Conservation (phyloP, 1,140 invertebrate genomes). For the Campoletis sonorensis region DNA sequence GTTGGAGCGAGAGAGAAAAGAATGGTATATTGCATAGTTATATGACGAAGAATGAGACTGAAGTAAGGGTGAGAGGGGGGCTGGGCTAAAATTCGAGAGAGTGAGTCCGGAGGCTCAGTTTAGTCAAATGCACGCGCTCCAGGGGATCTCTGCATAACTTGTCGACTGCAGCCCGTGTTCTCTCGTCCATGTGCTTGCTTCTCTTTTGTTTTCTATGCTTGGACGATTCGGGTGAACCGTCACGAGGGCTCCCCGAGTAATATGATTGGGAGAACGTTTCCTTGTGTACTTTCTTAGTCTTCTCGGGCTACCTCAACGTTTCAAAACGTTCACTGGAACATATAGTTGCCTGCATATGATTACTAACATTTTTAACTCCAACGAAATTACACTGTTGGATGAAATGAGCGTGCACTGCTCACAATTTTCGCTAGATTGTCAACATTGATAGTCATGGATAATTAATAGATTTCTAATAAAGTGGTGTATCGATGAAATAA, state of each 20-base stretch:
- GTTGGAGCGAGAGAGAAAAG: constrained; percentile 12
- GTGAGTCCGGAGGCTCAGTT: constrained; percentile 47
- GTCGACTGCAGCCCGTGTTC: constrained; percentile 56
- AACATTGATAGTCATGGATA: neutral
- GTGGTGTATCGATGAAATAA: too few relatives aligned
- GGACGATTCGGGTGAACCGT: constrained; percentile 35
- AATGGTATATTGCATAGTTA: neutral
- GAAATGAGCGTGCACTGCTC: too few relatives aligned
- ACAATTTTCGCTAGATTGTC: neutral
- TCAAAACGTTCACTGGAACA: neutral
- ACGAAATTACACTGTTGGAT: too few relatives aligned
- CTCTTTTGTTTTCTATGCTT: constrained; percentile 60
- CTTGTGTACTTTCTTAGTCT: neutral
- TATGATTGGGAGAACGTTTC: constrained; percentile 52
- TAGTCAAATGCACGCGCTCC: constrained; percentile 66
- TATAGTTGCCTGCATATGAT: neutral
- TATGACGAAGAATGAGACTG: constrained; percentile 18
- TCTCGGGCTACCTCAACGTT: neutral
- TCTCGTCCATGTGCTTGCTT: constrained; percentile 36
- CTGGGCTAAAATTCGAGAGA: neutral
- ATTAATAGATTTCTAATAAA: neutral
- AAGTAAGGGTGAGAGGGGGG: neutral
- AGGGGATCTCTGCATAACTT: constrained; percentile 64
- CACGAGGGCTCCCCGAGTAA: constrained; percentile 46
- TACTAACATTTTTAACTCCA: neutral